Evolutionary conservation across 2,888 invertebrate genomes (phyloP).

Genomic region (Cataglyphis cursor): DNA sequence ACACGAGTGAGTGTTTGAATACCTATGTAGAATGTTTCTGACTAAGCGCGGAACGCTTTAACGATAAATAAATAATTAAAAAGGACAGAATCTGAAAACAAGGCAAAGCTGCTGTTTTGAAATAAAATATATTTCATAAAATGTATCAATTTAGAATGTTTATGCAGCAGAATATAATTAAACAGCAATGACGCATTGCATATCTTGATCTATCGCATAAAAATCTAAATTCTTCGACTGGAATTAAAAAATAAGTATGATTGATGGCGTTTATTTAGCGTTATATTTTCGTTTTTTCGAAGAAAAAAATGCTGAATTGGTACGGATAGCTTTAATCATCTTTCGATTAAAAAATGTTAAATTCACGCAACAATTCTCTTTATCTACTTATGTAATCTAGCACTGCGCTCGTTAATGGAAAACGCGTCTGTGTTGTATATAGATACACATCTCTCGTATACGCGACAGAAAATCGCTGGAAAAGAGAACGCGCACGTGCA

Average conservation of each 20-base stretch:
- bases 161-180: constrained; percentile 16
- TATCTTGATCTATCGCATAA: neutral
- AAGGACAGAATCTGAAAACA: constrained; percentile 25
- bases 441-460: neutral
- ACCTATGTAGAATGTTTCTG: neutral
- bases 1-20: constrained; percentile 1
- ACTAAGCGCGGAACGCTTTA: constrained; percentile 31
- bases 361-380: neutral
- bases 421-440: neutral
- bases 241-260: constrained; percentile 5
- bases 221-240: neutral
- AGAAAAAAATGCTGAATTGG: neutral
- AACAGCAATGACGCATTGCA: neutral
- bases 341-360: neutral
- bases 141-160: constrained; percentile 29
- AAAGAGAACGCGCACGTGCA: constrained; percentile 59
- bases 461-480: neutral
- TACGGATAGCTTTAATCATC: neutral
- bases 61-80: constrained; percentile 43
- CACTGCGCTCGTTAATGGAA: neutral
- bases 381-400: neutral
- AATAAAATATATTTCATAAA: constrained; percentile 11
- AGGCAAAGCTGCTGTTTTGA: neutral
- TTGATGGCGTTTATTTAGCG: neutral
- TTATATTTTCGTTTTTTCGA: neutral